phyloP scores from a whole-genome alignment of 2,113 vertebrate species.

The Nerophis lumbriciformis region DNA sequence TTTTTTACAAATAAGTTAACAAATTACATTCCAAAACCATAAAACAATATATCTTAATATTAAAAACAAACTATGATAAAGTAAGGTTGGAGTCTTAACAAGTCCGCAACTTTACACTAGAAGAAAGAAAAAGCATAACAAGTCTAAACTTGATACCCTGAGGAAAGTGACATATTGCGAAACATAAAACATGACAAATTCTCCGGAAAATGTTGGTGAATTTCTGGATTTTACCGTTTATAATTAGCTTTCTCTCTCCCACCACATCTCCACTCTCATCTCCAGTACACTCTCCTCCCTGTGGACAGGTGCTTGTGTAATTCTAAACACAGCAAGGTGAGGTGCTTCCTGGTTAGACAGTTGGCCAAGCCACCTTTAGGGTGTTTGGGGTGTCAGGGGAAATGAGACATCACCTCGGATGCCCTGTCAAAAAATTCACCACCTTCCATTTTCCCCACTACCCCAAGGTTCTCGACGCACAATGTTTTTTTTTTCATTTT shows the following conservation, averaged over 20 bases:
- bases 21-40: no score
- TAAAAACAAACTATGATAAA: no score
- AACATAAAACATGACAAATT: background rate
- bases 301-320: slow-evolving; percentile 70
- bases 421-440: slow-evolving; percentile 70
- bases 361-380: slow-evolving; percentile 68
- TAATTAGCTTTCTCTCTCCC: no score
- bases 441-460: slow-evolving; percentile 60
- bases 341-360: slow-evolving; percentile 66
- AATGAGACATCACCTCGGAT: slow-evolving; percentile 67
- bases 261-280: slow-evolving; percentile 29
- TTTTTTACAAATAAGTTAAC: no score
- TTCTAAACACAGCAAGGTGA: slow-evolving; percentile 68
- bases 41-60: no score
- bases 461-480: slow-evolving; percentile 52
- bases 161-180: background rate
- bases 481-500: slow-evolving; percentile 20
- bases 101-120: no score
- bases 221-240: no score
- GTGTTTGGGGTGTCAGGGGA: slow-evolving; percentile 65
- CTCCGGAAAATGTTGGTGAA: slow-evolving; percentile 1
- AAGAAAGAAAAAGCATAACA: background rate
- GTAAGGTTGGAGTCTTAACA: no score
- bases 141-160: background rate
- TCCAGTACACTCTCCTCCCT: slow-evolving; percentile 43